Conservation (phyloP, 2,797 vertebrate species). For the Philypnodon macrostomus region DNA sequence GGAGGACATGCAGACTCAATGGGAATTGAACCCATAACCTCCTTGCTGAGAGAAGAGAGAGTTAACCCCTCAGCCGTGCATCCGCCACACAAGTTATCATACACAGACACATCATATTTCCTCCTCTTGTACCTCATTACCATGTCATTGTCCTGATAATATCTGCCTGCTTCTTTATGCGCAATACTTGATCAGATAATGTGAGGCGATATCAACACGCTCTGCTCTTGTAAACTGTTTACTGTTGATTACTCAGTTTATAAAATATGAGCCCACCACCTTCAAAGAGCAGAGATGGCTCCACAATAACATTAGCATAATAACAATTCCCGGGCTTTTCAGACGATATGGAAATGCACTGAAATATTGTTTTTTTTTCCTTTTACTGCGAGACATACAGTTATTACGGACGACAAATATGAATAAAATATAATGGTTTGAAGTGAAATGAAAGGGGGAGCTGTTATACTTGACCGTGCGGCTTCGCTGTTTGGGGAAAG, state of each 20-base stretch:
- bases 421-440: slow-evolving; percentile 35
- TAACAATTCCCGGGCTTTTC: slow-evolving; percentile 52
- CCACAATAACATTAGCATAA: slow-evolving; percentile 57
- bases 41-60: no score
- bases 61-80: no score
- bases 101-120: slow-evolving; percentile 46
- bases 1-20: no score
- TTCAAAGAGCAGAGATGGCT: slow-evolving; percentile 20
- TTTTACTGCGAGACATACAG: slow-evolving; percentile 33
- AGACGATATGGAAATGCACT: slow-evolving; percentile 58
- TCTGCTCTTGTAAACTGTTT: slow-evolving; percentile 57
- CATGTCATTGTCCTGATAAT: slow-evolving; percentile 42
- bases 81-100: neutral
- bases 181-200: slow-evolving; percentile 60
- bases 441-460: slow-evolving; percentile 21
- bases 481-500: slow-evolving; percentile 17
- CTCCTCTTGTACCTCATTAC: slow-evolving; percentile 44
- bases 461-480: neutral
- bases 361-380: slow-evolving; percentile 39
- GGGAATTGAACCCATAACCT: no score
- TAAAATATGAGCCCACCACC: slow-evolving; percentile 40
- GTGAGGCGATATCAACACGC: slow-evolving; percentile 17
- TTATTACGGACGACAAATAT: slow-evolving; percentile 47
- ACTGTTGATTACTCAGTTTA: slow-evolving; percentile 52
- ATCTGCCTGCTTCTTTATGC: slow-evolving; percentile 53